These are phyloP conservation scores for Trogon melanurus DNA, from an alignment of 2,113 vertebrate species.

Conservation along the genomic window DNA sequence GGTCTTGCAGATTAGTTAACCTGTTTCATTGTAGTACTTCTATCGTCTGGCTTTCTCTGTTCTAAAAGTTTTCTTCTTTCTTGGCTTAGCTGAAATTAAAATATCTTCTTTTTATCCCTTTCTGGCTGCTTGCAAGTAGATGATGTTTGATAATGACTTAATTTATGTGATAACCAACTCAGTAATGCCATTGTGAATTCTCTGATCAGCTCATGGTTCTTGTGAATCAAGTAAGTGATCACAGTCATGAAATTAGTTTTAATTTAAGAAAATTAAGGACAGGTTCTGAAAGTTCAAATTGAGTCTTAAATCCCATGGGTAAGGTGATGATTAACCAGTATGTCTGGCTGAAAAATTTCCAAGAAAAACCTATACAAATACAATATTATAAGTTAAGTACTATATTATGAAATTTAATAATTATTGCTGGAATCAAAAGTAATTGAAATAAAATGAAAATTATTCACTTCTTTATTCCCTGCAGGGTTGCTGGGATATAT, in stretches of 20 bases:
- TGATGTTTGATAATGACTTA: background rate
- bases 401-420: background rate
- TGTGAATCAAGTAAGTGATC: background rate
- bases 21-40: background rate
- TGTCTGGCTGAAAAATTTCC: background rate
- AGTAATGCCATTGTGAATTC: background rate
- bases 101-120: background rate
- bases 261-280: background rate
- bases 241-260: background rate
- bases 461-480: background rate
- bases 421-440: background rate
- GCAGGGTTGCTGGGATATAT: background rate
- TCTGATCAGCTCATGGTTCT: background rate
- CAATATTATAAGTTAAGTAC: background rate
- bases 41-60: background rate
- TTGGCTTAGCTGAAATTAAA: background rate
- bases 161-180: background rate
- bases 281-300: background rate
- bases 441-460: background rate
- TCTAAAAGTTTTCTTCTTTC: background rate
- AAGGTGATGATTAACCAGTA: background rate
- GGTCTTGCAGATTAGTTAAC: background rate
- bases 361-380: background rate
- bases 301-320: background rate
- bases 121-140: background rate